Conservation (phyloP, 2,113 vertebrate species). For the Mola mola region DNA sequence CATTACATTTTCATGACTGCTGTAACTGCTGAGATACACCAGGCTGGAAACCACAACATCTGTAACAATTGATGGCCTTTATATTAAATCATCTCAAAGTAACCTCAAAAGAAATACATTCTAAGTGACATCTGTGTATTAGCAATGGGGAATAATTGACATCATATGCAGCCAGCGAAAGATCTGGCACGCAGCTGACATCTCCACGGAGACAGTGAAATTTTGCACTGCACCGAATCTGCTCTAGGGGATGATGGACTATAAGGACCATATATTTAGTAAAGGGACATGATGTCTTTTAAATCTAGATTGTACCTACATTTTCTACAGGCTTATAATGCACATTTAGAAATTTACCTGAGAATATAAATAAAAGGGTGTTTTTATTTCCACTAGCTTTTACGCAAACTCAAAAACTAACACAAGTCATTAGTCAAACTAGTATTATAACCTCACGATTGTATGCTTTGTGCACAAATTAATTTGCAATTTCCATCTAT, state of each 20-base stretch:
- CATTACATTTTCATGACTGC: slow-evolving; percentile 45
- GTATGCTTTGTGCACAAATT: too few relatives aligned
- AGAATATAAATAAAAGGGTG: neutral
- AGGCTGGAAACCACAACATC: slow-evolving; percentile 53
- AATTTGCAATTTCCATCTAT: too few relatives aligned
- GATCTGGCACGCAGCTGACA: slow-evolving; percentile 70
- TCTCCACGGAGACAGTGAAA: slow-evolving; percentile 51
- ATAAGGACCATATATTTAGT: slow-evolving; percentile 19
- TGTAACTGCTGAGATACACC: slow-evolving; percentile 50
- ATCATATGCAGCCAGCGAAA: slow-evolving; percentile 58
- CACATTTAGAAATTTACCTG: neutral
- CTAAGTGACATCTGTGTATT: slow-evolving; percentile 65
- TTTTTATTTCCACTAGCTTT: neutral
- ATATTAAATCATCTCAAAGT: slow-evolving; percentile 63
- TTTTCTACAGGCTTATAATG: slow-evolving; percentile 14
- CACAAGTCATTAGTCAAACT: too few relatives aligned
- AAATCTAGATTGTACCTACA: slow-evolving; percentile 8
- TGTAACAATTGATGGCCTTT: slow-evolving; percentile 68
- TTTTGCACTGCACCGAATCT: slow-evolving; percentile 34
- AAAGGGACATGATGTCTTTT: slow-evolving; percentile 16
- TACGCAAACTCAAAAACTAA: slow-evolving; percentile 2
- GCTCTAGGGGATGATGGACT: slow-evolving; percentile 31
- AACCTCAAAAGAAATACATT: slow-evolving; percentile 65
- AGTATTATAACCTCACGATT: too few relatives aligned
- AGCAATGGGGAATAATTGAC: slow-evolving; percentile 69